These are phyloP conservation scores for Elaeidobius kamerunicus DNA, from an alignment of 2,888 invertebrate genomes.

Conservation along the genomic window DNA sequence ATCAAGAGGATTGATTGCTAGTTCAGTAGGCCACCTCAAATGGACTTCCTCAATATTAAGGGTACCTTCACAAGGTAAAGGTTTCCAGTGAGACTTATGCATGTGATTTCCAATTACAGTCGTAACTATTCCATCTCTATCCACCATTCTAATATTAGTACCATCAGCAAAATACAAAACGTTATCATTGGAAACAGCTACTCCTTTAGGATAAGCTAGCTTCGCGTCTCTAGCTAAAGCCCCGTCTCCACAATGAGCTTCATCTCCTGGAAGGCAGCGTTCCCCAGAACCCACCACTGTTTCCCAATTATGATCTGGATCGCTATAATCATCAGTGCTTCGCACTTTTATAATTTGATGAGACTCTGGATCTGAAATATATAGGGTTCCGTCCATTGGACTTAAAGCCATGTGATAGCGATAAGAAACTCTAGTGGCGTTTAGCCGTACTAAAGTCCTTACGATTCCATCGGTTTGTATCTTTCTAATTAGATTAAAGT, in stretches of 20 bases:
- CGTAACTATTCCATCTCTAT: slow-evolving; percentile 86
- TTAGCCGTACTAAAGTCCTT: slow-evolving; percentile 73
- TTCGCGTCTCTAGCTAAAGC: slow-evolving; percentile 90
- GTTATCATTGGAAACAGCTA: slow-evolving; percentile 90
- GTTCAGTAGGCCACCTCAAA: slow-evolving; percentile 92
- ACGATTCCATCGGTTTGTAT: slow-evolving; percentile 83
- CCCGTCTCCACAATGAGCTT: slow-evolving; percentile 95
- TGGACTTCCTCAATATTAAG: slow-evolving; percentile 90
- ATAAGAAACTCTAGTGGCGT: slow-evolving; percentile 90
- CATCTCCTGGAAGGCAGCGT: slow-evolving; percentile 88
- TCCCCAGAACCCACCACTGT: slow-evolving; percentile 93
- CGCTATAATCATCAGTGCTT: slow-evolving; percentile 75
- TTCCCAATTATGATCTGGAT: slow-evolving; percentile 92
- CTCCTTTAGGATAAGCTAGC: slow-evolving; percentile 93
- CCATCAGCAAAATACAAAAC: slow-evolving; percentile 94
- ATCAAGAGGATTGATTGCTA: slow-evolving; percentile 91
- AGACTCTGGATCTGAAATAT: slow-evolving; percentile 94
- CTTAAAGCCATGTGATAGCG: slow-evolving; percentile 96
- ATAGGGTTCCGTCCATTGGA: slow-evolving; percentile 89
- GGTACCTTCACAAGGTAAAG: slow-evolving; percentile 88
- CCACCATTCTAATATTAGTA: slow-evolving; percentile 88
- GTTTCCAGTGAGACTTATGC: slow-evolving; percentile 92
- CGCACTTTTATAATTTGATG: slow-evolving; percentile 89
- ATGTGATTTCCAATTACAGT: slow-evolving; percentile 91
- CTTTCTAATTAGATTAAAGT: slow-evolving; percentile 89